Percentiles rank a stretch among this genome's conserved stretches.
phyloP scores from a whole-genome alignment of 2,797 vertebrate genomes.

The Lindbergichthys nudifrons region DNA sequence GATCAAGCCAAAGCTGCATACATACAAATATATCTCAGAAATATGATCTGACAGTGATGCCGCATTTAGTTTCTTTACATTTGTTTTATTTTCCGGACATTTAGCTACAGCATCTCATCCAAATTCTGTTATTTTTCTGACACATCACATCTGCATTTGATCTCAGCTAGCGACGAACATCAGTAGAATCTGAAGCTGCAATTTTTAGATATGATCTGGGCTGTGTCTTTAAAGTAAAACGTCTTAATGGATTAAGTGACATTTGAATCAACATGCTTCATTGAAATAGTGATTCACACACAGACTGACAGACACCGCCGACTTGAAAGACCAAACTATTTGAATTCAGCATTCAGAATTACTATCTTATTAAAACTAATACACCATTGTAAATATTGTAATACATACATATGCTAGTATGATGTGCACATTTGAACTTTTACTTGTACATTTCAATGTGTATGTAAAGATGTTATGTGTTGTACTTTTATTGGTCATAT shows the following conservation, averaged over 20 bases:
- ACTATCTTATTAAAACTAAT: too few relatives aligned
- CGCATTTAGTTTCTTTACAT: neutral
- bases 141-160: conserved; percentile 12
- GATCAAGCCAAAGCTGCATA: too few relatives aligned
- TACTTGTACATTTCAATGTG: too few relatives aligned
- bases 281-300: neutral
- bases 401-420: too few relatives aligned
- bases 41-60: neutral
- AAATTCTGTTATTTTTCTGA: conserved; percentile 7
- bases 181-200: conserved; percentile 17
- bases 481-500: too few relatives aligned
- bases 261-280: conserved; percentile 1
- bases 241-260: conserved; percentile 7
- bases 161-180: neutral
- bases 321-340: neutral
- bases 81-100: neutral
- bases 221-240: conserved; percentile 4
- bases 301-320: neutral
- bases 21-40: neutral
- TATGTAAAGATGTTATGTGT: too few relatives aligned
- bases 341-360: too few relatives aligned
- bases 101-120: neutral
- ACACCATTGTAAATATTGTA: too few relatives aligned
- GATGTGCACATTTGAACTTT: too few relatives aligned
- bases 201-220: conserved; percentile 14